Evolutionary conservation across 2,797 vertebrate species (phyloP), one percentile per base, ranked within the genome.

Genomic region (Nothura maculosa): DNA sequence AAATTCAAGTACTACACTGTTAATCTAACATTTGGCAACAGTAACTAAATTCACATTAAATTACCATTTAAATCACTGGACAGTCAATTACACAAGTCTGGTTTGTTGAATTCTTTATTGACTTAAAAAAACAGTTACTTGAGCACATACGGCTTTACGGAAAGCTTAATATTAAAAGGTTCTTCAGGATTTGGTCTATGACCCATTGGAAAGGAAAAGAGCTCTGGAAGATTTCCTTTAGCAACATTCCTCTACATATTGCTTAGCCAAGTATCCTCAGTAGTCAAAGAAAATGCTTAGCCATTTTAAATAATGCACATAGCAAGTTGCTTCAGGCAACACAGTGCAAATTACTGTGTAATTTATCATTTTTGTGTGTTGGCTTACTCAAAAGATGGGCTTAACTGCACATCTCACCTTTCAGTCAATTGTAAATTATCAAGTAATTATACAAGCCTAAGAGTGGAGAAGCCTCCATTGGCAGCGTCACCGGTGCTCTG

Each of bases 1-100:
- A 42, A 75, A 78, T 63, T 15, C 14, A 70, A 70, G 9, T 69
- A 66, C 64, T 84, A 60, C 13, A 38, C 28, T 48, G 8, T 68
- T 87, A 82, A 77, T 76, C 21, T 48, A 73, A 58, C 17, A 80
- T 93, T 89, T 81, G 20, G n/a, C 73, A 93, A 42, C 16, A 52
- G 16, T 52, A 70, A 34, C 7, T 34, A 36, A 79, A 74, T 58
- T 72, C 40, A 15, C 18, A 58, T 68, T 77, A 67, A 12, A 62
- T 66, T 55, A 57, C 30, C 5, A 17, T 76, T 83, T 75, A 77
- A 89, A 57, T 55, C 28, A 52, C 76, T 50, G 22, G 8, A n/a
- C 24, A 64, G 38, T 6, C 61, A 85, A 69, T 64, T 84, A 60
- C 36, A 20, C 12, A 22, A 47, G 4, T 4, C 13, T 55, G 5